Percentiles rank a stretch among this genome's conserved stretches.
phyloP scores from a whole-genome alignment of 2,113 vertebrate species.

The Tringa solitaria region DNA sequence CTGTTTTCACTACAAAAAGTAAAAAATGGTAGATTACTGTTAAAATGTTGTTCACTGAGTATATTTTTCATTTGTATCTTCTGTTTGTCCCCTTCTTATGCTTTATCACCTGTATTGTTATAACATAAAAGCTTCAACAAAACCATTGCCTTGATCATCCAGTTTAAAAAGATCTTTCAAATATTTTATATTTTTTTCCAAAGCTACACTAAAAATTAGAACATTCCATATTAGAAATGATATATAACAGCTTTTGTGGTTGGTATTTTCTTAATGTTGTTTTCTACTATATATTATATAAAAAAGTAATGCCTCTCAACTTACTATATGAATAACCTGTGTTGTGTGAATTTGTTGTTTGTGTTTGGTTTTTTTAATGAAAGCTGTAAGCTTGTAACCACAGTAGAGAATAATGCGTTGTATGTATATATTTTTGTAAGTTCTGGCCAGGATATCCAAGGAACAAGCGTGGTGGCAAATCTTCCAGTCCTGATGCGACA shows the following conservation, averaged over 20 bases:
- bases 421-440: conserved; percentile 73
- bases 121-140: background rate
- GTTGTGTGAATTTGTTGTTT: background rate
- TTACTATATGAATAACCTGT: background rate
- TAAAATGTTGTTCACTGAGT: background rate
- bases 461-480: conserved; percentile 90
- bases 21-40: background rate
- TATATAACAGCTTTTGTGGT: background rate
- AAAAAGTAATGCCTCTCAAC: background rate
- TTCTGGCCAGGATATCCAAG: conserved; percentile 91
- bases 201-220: background rate
- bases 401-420: background rate
- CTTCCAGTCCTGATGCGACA: conserved; percentile 89
- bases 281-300: background rate
- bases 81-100: background rate
- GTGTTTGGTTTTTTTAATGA: background rate
- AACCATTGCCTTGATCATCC: background rate
- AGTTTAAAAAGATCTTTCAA: background rate
- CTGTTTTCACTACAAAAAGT: background rate
- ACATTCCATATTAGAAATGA: background rate
- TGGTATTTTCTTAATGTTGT: background rate
- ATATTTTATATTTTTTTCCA: background rate
- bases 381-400: background rate
- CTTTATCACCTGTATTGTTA: background rate
- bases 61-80: background rate